Evolutionary conservation across 2,113 vertebrate species (phyloP).

Genomic region (Columba livia): DNA sequence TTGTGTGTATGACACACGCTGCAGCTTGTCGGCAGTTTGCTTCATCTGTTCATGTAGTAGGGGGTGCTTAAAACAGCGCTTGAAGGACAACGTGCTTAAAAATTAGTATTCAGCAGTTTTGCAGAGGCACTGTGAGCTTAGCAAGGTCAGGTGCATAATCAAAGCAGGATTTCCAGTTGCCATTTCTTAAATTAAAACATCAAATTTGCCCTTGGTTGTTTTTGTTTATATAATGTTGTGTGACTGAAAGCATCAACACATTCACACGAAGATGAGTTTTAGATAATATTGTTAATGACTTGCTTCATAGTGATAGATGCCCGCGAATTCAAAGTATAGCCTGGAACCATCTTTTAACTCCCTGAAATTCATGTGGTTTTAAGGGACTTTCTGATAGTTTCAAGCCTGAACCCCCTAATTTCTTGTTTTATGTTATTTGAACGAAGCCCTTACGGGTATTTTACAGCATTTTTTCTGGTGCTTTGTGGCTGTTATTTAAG

Average conservation of each 20-base stretch:
- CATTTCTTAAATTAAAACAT: background rate
- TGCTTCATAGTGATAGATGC: background rate
- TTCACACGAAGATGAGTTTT: background rate
- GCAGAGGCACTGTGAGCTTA: background rate
- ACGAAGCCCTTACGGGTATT: background rate
- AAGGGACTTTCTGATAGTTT: background rate
- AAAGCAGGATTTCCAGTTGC: slow-evolving; percentile 1
- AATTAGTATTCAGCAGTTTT: slow-evolving; percentile 53
- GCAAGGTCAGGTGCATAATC: slow-evolving; percentile 37
- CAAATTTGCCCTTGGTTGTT: background rate
- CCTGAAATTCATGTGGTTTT: background rate
- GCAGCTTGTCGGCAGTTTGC: background rate
- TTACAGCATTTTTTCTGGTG: background rate
- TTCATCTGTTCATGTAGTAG: slow-evolving; percentile 6
- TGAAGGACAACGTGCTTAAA: background rate
- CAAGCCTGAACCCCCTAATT: background rate
- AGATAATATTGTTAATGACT: background rate
- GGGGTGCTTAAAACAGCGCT: background rate
- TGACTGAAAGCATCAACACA: background rate
- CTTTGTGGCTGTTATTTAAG: background rate
- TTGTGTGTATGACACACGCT: background rate
- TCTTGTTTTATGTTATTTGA: background rate
- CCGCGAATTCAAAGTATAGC: background rate
- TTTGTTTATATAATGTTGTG: background rate
- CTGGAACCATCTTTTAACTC: background rate